Conservation (phyloP, 2,113 vertebrate genomes). For the Silurus glanis region DNA sequence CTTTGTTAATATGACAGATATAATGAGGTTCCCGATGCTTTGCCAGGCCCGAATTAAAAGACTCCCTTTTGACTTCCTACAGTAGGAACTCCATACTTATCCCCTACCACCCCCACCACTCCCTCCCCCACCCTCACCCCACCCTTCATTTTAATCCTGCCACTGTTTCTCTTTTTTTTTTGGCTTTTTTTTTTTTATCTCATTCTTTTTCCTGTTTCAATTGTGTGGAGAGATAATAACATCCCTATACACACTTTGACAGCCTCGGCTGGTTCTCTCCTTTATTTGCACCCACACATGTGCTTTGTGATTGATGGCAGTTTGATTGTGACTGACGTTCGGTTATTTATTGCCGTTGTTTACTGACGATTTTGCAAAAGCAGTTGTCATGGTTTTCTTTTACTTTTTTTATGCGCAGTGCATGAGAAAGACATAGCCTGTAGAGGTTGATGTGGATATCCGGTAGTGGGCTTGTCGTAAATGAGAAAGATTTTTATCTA, state of each 20-base stretch:
- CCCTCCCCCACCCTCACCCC: too few relatives aligned
- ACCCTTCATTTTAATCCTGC: constrained; percentile 33
- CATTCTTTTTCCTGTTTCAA: constrained; percentile 15
- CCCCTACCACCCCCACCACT: not conserved
- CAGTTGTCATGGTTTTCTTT: constrained; percentile 41
- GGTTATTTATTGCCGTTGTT: constrained; percentile 46
- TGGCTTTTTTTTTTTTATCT: constrained; percentile 42
- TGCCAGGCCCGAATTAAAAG: constrained; percentile 49
- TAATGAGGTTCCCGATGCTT: constrained; percentile 70
- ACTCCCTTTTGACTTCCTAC: constrained; percentile 51
- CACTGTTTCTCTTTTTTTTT: constrained; percentile 55
- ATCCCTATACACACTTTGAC: constrained; percentile 62
- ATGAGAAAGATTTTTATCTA: not conserved
- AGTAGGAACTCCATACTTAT: constrained; percentile 37
- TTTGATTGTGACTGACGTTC: constrained; percentile 46
- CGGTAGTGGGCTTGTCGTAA: not conserved
- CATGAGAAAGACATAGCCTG: not conserved
- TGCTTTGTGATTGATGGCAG: constrained; percentile 49
- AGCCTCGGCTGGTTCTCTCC: constrained; percentile 34
- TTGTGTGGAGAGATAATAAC: constrained; percentile 63
- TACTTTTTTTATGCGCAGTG: not conserved
- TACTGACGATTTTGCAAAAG: constrained; percentile 44
- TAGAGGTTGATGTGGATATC: not conserved
- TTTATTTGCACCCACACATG: constrained; percentile 39
- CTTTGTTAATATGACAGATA: constrained; percentile 77